Conservation (phyloP, 2,113 vertebrate species). For the Andinoacara biseriatus region DNA sequence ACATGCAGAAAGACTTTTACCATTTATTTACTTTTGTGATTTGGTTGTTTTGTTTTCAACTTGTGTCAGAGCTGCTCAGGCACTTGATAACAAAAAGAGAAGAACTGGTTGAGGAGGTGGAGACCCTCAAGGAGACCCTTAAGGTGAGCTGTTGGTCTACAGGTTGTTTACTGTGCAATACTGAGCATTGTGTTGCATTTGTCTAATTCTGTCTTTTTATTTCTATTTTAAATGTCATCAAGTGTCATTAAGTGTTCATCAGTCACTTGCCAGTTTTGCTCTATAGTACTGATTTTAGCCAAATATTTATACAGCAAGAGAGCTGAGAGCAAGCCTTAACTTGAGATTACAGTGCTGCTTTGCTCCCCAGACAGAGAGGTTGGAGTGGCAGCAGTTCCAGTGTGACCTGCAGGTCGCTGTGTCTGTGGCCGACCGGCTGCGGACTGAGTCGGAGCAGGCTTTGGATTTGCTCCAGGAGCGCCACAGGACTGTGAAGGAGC, state of each 20-base stretch:
- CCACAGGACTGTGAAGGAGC: slow-evolving; percentile 54
- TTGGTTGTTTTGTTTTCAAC: background rate
- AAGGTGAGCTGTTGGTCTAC: slow-evolving; percentile 60
- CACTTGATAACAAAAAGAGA: slow-evolving; percentile 70
- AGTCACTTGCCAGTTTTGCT: background rate
- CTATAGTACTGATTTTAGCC: background rate
- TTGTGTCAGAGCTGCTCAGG: slow-evolving; percentile 72
- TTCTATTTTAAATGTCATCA: background rate
- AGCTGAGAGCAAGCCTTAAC: background rate
- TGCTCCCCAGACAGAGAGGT: slow-evolving; percentile 69
- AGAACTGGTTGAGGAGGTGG: slow-evolving; percentile 71
- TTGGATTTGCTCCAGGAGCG: slow-evolving; percentile 57
- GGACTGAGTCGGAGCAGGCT: slow-evolving; percentile 76
- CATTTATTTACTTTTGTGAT: background rate
- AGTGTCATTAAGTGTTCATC: no score
- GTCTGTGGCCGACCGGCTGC: slow-evolving; percentile 80
- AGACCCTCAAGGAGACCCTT: slow-evolving; percentile 68
- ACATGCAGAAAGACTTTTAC: background rate
- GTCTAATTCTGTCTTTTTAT: background rate
- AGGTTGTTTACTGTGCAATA: background rate
- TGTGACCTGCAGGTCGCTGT: slow-evolving; percentile 81
- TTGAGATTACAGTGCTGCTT: background rate
- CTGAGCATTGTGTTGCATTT: background rate
- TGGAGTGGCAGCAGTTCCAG: slow-evolving; percentile 82
- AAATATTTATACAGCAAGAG: background rate